Evolutionary conservation across 2,888 invertebrate species (phyloP), one percentile per base, ranked within the genome.

Genomic region (Anodontia alba): DNA sequence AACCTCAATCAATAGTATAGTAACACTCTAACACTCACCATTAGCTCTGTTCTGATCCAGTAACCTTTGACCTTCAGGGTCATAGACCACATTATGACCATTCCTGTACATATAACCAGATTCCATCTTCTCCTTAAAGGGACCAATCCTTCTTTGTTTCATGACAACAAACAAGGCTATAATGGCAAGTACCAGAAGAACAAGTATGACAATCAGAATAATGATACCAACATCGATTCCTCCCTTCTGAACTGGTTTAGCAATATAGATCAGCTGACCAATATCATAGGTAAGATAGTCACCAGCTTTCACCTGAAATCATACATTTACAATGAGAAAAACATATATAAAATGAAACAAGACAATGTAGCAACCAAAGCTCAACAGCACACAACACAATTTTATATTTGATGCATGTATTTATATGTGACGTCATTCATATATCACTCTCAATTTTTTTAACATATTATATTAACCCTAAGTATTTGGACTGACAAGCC

Each of bases 301-400:
- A 3, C 92, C 93, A 66, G 92, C 81, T 23, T 72, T 72, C 0
- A 93, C 89, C 93, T 93, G 85, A 0, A 84, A 83, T 49, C 36
- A 29, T 49, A 73, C 23, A 38, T n/a, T n/a, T n/a, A n/a, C n/a
- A n/a, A n/a, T 29, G 62, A 23, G 36, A 33, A 66, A 20, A 70
- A 46, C 54, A 57, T n/a, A n/a, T n/a, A n/a, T 26, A 71, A 26
- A 42, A 51, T 23, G 49, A n/a, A n/a, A n/a, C n/a, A n/a, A n/a
- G n/a, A n/a, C n/a, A n/a, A n/a, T n/a, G n/a, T n/a, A n/a, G n/a
- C n/a, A n/a, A n/a, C n/a, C n/a, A n/a, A n/a, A n/a, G n/a, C n/a
- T n/a, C n/a, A n/a, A n/a, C n/a, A n/a, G n/a, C n/a, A n/a, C n/a
- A n/a, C n/a, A n/a, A n/a, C n/a, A n/a, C n/a, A n/a, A n/a, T n/a